Base-by-base conservation (phyloP, 2,888 invertebrate species). In the Dendrolimus pini region DNA sequence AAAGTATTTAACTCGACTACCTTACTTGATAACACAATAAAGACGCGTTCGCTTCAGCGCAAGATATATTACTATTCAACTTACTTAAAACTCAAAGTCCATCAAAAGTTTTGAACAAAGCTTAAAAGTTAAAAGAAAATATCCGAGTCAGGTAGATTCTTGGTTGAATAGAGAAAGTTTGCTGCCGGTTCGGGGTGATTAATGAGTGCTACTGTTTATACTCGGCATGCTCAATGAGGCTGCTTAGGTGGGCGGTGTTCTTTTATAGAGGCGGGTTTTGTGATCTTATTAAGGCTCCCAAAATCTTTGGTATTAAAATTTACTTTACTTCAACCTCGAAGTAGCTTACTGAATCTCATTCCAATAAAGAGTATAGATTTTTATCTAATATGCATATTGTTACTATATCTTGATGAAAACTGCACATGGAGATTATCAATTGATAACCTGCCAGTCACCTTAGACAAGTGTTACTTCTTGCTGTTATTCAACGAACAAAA, bases 101-200 rank as follows among this genome's bases (percentile, higher is more conserved):
- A 89, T 89, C 89, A 88, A 85, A 87, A 87, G 81, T 89, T 87
- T 77, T 74, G 81, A 86, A 85, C 82, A 83, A 85, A 85, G 88
- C 89, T 90, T 89, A 89, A 86, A 89, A 89, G 89, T 89, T 89
- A 89, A 87, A 87, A 87, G 88, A 89, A 89, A 89, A 87, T 86
- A 86, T 82, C 83, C 83, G 73, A 87, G 85, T 87, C 88, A 87
- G 89, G 87, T 89, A 81, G 81, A 85, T 84, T 81, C 78, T 73
- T 76, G 69, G 75, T 75, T 79, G 83, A 83, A 86, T 85, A 86
- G 86, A 83, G 81, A 80, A 88, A 89, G 86, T 89, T 88, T 81
- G 65, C 65, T 67, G 65, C 66, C 66, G 65, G 68, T 57, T 47
- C 52, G 62, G 63, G 66, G 86, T 89, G 88, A 89, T 88, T 89